Percentiles rank a stretch among this genome's conserved stretches.
Evolutionary conservation across 2,113 vertebrate genomes (phyloP).

Genomic region (Junco hyemalis): DNA sequence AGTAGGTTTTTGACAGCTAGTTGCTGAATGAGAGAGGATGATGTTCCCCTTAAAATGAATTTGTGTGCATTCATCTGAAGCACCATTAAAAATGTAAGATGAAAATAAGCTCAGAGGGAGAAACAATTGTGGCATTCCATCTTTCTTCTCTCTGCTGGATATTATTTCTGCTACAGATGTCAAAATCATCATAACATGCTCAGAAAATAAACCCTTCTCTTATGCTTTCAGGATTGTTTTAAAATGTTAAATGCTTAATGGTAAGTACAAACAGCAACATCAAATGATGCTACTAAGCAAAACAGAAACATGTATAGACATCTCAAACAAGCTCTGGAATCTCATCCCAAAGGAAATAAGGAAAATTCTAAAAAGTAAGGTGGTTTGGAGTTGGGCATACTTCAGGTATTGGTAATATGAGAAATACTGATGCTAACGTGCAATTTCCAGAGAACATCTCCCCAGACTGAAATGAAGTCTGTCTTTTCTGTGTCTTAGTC

Average conservation of each 20-base stretch:
- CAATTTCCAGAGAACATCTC: neutral
- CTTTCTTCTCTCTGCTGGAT: conserved; percentile 4
- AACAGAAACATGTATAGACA: neutral
- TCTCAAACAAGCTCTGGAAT: neutral
- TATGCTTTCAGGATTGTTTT: neutral
- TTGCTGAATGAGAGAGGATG: neutral
- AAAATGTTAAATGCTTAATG: conserved; percentile 14
- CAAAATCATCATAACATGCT: neutral
- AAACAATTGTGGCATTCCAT: neutral
- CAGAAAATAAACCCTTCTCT: neutral
- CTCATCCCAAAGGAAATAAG: neutral
- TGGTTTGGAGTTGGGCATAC: neutral
- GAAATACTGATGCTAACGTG: neutral
- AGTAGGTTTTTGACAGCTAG: neutral
- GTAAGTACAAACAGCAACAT: conserved; percentile 51
- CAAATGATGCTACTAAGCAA: neutral
- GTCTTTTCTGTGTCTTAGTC: neutral
- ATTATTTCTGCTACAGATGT: neutral
- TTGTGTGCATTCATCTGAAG: neutral
- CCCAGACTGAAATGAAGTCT: neutral
- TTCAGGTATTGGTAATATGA: neutral
- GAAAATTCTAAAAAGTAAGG: neutral
- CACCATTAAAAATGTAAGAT: neutral
- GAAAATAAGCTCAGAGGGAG: neutral
- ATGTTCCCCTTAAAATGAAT: neutral